phyloP scores from a whole-genome alignment of 1,140 invertebrate species.

The Anoplolepis gracilipes region DNA sequence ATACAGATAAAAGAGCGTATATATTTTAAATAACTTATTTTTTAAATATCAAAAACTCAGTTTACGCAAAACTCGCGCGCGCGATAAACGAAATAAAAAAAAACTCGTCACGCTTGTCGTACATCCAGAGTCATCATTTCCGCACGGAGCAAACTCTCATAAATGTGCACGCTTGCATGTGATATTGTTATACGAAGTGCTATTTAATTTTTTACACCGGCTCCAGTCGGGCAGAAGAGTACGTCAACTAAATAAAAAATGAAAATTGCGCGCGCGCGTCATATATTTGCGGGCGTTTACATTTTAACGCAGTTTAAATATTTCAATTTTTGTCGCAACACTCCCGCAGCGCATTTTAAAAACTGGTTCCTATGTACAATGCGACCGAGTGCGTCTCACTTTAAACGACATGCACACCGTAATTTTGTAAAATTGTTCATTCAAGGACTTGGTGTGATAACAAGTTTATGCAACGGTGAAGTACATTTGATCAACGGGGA shows the following conservation, averaged over 20 bases:
- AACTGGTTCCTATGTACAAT: slow-evolving; percentile 18
- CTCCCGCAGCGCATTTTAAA: slow-evolving; percentile 38
- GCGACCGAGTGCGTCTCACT: neutral
- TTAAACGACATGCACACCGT: slow-evolving; percentile 35
- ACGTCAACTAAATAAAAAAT: slow-evolving; percentile 54
- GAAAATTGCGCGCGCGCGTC: slow-evolving; percentile 14
- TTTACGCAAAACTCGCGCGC: slow-evolving; percentile 35
- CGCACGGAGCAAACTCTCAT: slow-evolving; percentile 25
- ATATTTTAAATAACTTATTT: slow-evolving; percentile 12
- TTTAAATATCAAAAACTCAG: slow-evolving; percentile 55
- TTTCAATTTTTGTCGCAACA: slow-evolving; percentile 50
- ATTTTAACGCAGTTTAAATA: slow-evolving; percentile 61
- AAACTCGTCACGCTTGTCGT: slow-evolving; percentile 34
- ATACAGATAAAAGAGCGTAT: too few species aligned
- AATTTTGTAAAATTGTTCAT: slow-evolving; percentile 55
- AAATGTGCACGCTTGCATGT: neutral
- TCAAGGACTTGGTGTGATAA: slow-evolving; percentile 12
- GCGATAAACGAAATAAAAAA: slow-evolving; percentile 36
- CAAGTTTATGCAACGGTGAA: neutral
- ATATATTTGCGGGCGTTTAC: slow-evolving; percentile 41
- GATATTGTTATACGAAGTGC: slow-evolving; percentile 56
- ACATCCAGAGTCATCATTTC: slow-evolving; percentile 47
- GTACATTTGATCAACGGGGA: neutral
- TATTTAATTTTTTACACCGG: slow-evolving; percentile 57
- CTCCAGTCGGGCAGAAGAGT: slow-evolving; percentile 18